These are phyloP conservation scores for Sceliomorpha sp. DNA, from an alignment of 2,888 invertebrate species.

Conservation along the genomic window DNA sequence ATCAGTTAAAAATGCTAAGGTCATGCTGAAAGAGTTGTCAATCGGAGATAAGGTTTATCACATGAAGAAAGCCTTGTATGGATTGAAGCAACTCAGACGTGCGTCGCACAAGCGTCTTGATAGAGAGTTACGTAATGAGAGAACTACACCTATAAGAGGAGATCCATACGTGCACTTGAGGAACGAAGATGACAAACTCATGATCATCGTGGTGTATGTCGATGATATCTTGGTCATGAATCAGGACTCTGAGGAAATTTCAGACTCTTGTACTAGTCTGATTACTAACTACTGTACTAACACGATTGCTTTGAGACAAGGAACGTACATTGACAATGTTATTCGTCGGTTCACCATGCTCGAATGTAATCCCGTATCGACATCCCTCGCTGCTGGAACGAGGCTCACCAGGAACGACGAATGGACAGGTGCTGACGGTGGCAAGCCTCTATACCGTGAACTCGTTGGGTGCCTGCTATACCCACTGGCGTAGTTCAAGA, in stretches of 20 bases:
- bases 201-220: background rate
- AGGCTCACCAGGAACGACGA: conserved; percentile 24
- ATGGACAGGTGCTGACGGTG: background rate
- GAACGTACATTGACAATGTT: conserved; percentile 1
- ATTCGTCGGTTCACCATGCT: too few species aligned
- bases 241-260: background rate
- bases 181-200: background rate
- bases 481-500: background rate
- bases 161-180: background rate
- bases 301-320: background rate
- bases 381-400: conserved; percentile 44
- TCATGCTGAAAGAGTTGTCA: background rate
- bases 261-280: background rate
- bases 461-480: conserved; percentile 7
- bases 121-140: too few species aligned
- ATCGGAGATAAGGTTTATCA: background rate
- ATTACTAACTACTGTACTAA: background rate
- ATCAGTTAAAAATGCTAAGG: background rate
- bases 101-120: background rate
- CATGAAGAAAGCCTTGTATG: background rate
- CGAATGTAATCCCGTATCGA: conserved; percentile 60
- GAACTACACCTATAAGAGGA: background rate
- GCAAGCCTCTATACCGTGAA: conserved; percentile 9
- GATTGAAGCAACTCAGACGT: background rate
- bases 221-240: background rate